Evolutionary conservation across 92 coral and sea anemone genomes (phyloP), one percentile per base, ranked within the genome.

Genomic region (Porites rus): DNA sequence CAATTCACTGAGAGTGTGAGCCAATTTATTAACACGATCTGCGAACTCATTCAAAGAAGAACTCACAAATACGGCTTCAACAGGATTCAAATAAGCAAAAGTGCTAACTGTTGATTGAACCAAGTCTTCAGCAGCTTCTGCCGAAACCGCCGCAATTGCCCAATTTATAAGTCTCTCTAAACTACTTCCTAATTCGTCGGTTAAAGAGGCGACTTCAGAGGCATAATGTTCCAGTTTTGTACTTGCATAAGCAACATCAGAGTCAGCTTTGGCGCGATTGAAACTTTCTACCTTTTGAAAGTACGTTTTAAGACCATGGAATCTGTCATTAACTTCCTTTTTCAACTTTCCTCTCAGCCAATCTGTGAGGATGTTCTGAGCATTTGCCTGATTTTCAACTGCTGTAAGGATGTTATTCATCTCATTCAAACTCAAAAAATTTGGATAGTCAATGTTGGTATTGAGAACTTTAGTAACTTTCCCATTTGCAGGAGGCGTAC

Each of bases 391-490:
- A 51, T 88, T 65, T 19, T 88, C 59, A 16, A 81, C 82, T 65
- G 65, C 72, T 25, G 65, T 10, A 0, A 88, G 83, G 1, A 81
- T 74, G 74, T 87, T 81, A 18, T 88, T 71, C 87, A 81, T 88
- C 54, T 81, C 91, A 10, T 69, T 81, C 18, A 82, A 58, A 1
- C 65, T 21, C 19, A 81, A 20, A 51, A 88, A 81, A 19, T 80
- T 20, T 52, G 69, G 72, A 43, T 88, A 88, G 56, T 88, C 91
- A 18, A 81, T 88, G 8, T 81, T 75, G 8, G 91, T 88, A 46
- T 88, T 88, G 10, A 88, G 91, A 1, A 81, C 38, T 73, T 74
- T 81, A 19, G 28, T 54, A 21, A 74, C 62, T 11, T 64, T 18
- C 20, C 91, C 83, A n/a, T 43, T 50, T 0, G 52, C 66, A 2